phyloP scores from a whole-genome alignment of 2,113 vertebrate species.

The Macrotis lagotis region DNA sequence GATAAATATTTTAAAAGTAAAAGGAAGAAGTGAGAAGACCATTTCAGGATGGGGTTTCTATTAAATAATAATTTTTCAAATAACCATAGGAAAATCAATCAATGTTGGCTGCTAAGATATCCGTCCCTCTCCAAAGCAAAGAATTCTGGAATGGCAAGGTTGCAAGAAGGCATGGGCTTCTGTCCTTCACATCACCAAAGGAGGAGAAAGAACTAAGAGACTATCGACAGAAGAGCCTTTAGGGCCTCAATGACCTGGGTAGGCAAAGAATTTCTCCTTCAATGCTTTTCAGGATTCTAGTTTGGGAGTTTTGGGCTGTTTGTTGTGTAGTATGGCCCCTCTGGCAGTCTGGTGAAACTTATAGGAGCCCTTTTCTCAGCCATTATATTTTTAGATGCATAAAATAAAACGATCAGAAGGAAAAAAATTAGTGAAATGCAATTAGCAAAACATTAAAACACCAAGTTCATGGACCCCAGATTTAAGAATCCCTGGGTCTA shows the following conservation, averaged over 20 bases:
- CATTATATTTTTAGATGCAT: neutral
- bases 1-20: conserved; percentile 10
- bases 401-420: neutral
- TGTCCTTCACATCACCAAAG: neutral
- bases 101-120: neutral
- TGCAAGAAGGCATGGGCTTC: neutral
- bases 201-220: neutral
- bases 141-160: neutral
- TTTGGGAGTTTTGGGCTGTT: neutral
- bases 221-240: neutral
- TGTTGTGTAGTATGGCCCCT: neutral
- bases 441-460: neutral
- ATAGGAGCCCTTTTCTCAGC: neutral
- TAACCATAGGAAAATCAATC: neutral
- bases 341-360: neutral
- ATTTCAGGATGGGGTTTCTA: neutral
- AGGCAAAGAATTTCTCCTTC: neutral
- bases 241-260: neutral
- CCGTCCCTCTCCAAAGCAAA: neutral
- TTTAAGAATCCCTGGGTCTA: neutral
- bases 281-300: neutral
- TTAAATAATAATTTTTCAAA: neutral
- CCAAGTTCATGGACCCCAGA: neutral
- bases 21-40: neutral
- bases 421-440: neutral